These are phyloP conservation scores for Galeruca laticollis DNA, from an alignment of 2,888 invertebrate genomes.

Conservation along the genomic window DNA sequence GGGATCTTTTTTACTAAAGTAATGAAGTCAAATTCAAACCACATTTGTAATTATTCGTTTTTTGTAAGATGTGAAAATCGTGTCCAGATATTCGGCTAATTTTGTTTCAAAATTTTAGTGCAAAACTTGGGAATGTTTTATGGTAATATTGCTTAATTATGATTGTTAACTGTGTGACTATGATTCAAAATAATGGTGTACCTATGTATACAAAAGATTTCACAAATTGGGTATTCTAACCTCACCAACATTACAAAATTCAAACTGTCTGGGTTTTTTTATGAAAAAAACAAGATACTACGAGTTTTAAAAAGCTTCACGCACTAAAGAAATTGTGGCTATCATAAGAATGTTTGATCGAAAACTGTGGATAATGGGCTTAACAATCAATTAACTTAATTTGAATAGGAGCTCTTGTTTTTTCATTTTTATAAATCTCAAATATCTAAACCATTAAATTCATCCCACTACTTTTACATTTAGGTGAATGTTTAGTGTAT, in stretches of 20 bases:
- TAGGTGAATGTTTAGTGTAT: slow-evolving; percentile 33
- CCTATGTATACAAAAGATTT: background rate
- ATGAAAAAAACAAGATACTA: background rate
- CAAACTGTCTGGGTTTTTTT: background rate
- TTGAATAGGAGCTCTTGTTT: background rate
- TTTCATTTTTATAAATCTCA: background rate
- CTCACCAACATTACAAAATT: background rate
- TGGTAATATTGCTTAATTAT: background rate
- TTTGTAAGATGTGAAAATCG: background rate
- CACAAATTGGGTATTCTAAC: background rate
- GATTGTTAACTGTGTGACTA: background rate
- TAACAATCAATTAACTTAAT: background rate
- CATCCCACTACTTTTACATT: slow-evolving; percentile 7
- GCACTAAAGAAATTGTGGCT: background rate
- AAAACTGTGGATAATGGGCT: background rate
- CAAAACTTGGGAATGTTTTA: slow-evolving; percentile 8
- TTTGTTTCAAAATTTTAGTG: background rate
- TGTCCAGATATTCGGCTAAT: background rate
- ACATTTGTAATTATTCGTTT: background rate
- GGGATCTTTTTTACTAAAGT: background rate
- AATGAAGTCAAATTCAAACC: too few relatives aligned
- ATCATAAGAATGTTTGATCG: background rate
- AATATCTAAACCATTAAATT: background rate
- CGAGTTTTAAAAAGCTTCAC: background rate
- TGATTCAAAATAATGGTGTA: background rate